phyloP scores from a whole-genome alignment of 2,888 invertebrate genomes.

The Odontomyia ornata region DNA sequence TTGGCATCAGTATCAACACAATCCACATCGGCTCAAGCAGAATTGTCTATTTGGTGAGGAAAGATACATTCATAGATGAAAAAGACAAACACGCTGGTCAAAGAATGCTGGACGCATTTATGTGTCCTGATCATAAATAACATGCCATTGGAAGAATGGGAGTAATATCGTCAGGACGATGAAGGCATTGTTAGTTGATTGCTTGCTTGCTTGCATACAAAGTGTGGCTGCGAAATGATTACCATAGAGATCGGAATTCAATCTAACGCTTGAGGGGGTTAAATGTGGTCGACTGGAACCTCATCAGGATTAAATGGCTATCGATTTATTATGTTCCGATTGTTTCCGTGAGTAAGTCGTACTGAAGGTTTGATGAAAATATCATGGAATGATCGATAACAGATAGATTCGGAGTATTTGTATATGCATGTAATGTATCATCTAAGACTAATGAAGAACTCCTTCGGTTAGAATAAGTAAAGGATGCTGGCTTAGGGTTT shows the following conservation, averaged over 20 bases:
- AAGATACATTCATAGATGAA: background rate
- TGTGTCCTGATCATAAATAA: slow-evolving; percentile 23
- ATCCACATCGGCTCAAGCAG: no score
- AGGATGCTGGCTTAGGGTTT: no score
- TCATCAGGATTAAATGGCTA: slow-evolving; percentile 12
- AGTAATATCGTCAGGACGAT: slow-evolving; percentile 7
- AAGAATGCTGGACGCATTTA: slow-evolving; percentile 10
- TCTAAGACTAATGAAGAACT: no score
- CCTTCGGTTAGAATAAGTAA: no score
- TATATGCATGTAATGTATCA: no score
- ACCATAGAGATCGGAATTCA: background rate
- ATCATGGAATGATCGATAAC: background rate
- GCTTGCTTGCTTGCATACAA: background rate
- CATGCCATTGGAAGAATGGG: background rate
- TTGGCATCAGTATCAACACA: no score
- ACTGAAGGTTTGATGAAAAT: background rate
- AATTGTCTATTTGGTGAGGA: background rate
- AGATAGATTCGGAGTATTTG: no score
- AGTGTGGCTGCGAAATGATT: background rate
- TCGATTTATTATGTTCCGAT: slow-evolving; percentile 18
- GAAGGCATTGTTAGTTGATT: background rate
- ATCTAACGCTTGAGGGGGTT: background rate
- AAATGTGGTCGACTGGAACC: slow-evolving; percentile 27
- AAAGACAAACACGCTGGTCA: slow-evolving; percentile 17
- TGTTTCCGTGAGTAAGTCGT: background rate